Evolutionary conservation across 2,113 vertebrate species (phyloP).

Genomic region (Dinomys branickii): DNA sequence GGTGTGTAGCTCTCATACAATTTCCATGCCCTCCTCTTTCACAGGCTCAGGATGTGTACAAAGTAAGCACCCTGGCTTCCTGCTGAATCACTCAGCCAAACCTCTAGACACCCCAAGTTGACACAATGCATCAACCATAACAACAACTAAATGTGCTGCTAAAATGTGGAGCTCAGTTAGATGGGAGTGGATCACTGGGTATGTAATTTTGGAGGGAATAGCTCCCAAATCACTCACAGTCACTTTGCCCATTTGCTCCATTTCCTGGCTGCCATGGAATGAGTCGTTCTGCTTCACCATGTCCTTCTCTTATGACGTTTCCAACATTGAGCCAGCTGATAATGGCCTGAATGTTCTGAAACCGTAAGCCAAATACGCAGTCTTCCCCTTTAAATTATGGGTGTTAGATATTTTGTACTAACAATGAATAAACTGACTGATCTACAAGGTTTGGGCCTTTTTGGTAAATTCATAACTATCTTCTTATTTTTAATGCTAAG

Average conservation of each 20-base stretch:
- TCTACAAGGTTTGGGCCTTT: neutral
- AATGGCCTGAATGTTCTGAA: neutral
- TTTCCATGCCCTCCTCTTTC: too few species aligned
- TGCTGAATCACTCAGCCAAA: too few species aligned
- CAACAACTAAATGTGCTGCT: neutral
- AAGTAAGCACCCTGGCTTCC: too few species aligned
- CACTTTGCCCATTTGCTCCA: neutral
- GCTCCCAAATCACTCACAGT: neutral
- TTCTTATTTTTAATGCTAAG: neutral
- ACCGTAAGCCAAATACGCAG: neutral
- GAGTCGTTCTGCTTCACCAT: neutral
- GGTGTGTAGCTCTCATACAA: too few species aligned
- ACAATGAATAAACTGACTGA: neutral
- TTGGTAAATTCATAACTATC: neutral
- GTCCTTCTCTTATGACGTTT: neutral
- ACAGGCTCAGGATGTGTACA: too few species aligned
- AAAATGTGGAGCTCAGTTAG: neutral
- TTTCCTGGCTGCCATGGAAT: neutral
- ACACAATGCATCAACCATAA: too few species aligned
- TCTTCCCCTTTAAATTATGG: neutral
- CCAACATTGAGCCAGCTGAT: neutral
- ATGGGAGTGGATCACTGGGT: neutral
- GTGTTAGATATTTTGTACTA: neutral
- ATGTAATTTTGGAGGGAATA: neutral
- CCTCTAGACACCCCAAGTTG: too few species aligned